phyloP scores from a whole-genome alignment of 92 coral and sea anemone genomes.

The Bergia sp. region DNA sequence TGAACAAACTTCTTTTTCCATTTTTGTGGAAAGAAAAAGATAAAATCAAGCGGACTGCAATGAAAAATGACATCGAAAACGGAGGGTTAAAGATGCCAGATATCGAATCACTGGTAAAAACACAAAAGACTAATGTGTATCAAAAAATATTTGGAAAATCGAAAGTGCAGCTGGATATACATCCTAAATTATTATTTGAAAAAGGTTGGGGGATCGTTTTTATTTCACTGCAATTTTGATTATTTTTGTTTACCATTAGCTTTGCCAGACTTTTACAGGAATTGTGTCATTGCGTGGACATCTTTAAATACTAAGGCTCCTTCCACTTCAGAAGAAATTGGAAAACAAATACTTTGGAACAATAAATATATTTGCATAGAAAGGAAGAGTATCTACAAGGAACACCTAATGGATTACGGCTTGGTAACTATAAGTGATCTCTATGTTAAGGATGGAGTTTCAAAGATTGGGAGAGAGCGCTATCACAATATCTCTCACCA shows the following conservation, averaged over 20 bases:
- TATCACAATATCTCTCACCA: neutral
- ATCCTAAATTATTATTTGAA: neutral
- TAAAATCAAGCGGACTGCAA: constrained; percentile 29
- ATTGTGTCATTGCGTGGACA: constrained; percentile 23
- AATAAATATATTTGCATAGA: constrained; percentile 28
- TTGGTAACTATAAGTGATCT: neutral
- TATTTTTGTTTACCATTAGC: neutral
- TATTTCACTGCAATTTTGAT: constrained; percentile 40
- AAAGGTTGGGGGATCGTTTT: constrained; percentile 15
- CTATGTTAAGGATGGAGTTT: neutral
- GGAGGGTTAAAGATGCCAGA: constrained; percentile 43
- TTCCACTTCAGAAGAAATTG: constrained; percentile 18
- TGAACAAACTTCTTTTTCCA: neutral
- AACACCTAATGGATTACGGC: neutral
- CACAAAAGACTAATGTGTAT: constrained; percentile 47
- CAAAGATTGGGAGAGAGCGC: neutral
- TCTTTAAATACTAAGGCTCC: constrained; percentile 15
- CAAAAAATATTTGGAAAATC: constrained; percentile 15
- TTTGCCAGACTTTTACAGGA: constrained; percentile 29
- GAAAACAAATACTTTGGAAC: constrained; percentile 38
- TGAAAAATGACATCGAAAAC: neutral
- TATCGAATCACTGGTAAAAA: constrained; percentile 40
- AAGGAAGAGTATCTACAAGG: neutral
- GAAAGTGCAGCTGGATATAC: constrained; percentile 7
- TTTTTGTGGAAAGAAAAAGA: constrained; percentile 47